phyloP scores from a whole-genome alignment of 2,797 vertebrate species.

The Hydrolagus colliei region DNA sequence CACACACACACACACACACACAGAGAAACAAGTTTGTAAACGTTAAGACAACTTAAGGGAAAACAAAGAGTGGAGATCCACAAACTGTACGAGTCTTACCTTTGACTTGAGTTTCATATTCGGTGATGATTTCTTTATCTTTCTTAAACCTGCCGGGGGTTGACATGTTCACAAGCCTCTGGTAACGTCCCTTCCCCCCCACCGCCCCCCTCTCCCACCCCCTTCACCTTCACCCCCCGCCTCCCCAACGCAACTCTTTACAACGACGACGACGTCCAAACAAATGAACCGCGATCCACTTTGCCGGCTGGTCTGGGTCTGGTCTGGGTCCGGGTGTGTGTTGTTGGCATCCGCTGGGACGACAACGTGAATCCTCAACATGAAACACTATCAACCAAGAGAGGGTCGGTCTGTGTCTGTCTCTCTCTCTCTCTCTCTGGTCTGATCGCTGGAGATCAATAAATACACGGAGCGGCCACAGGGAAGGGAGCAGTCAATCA shows the following conservation, averaged over 20 bases:
- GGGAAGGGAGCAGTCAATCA: constrained; percentile 36
- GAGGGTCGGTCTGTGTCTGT: background rate
- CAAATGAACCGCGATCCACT: too few relatives aligned
- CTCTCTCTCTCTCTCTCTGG: background rate
- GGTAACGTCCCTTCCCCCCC: background rate
- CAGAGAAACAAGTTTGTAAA: too few relatives aligned
- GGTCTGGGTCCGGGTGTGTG: too few relatives aligned
- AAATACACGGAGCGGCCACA: constrained; percentile 43
- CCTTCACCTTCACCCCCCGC: background rate
- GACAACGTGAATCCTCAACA: background rate
- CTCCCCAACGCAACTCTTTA: background rate
- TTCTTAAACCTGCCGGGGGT: constrained; percentile 86
- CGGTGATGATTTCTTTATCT: constrained; percentile 95
- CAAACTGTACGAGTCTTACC: constrained; percentile 55
- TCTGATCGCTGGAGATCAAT: constrained; percentile 39
- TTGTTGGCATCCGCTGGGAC: background rate
- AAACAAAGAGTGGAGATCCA: background rate
- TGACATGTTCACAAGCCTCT: constrained; percentile 60
- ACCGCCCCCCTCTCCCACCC: background rate
- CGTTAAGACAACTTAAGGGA: too few relatives aligned
- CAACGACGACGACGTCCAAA: background rate
- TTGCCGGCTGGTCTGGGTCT: too few relatives aligned
- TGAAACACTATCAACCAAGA: too few relatives aligned
- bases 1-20: background rate
- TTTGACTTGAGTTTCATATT: constrained; percentile 98